These are phyloP conservation scores for Aporophyla lueneburgensis DNA, from an alignment of 2,888 invertebrate species.

Conservation along the genomic window DNA sequence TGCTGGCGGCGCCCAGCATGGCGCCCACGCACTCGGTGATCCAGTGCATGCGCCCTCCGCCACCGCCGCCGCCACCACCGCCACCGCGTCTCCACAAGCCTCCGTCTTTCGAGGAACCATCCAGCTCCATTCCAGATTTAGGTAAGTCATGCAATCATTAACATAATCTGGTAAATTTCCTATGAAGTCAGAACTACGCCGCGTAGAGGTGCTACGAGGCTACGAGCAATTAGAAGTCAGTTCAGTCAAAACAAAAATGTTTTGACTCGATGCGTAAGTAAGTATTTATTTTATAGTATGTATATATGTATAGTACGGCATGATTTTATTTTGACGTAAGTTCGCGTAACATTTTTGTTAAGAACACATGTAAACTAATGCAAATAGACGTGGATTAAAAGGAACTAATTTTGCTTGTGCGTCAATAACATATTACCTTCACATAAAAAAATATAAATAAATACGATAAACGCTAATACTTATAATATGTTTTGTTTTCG, in stretches of 20 bases:
- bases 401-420: constrained; percentile 6
- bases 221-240: constrained; percentile 11
- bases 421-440: neutral
- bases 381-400: constrained; percentile 18
- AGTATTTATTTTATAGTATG: constrained; percentile 37
- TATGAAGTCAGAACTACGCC: neutral
- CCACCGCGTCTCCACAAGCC: constrained; percentile 88
- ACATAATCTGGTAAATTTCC: neutral
- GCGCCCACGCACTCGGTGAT: constrained; percentile 86
- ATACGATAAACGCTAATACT: neutral
- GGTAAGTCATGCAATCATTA: constrained; percentile 91
- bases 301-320: no score
- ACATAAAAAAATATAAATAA: constrained; percentile 1
- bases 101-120: constrained; percentile 94
- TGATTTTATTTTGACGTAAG: constrained; percentile 57
- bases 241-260: constrained; percentile 27
- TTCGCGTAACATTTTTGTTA: constrained; percentile 30
- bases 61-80: constrained; percentile 89
- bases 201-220: constrained; percentile 34
- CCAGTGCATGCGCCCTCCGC: constrained; percentile 89
- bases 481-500: constrained; percentile 14
- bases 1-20: constrained; percentile 82
- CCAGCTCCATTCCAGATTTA: constrained; percentile 96
- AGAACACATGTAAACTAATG: constrained; percentile 15
- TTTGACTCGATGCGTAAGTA: constrained; percentile 23